Base-by-base conservation (phyloP, 2,888 invertebrate species). In the Andrena fulva region DNA sequence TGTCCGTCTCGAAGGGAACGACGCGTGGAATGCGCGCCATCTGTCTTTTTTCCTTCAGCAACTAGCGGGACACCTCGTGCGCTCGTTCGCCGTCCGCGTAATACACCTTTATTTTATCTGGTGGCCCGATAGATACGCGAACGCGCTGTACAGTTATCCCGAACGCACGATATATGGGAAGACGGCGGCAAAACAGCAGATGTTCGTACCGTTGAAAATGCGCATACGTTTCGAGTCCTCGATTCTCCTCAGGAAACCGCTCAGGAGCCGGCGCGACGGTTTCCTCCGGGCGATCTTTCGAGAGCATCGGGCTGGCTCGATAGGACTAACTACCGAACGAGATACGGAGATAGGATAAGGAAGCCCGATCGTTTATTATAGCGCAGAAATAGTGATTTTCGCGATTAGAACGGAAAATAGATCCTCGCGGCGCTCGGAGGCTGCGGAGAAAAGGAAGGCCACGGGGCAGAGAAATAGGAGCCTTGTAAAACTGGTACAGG, bases 191-290 rank as follows among this genome's bases (percentile, higher is more conserved):
- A 70, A 75, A 56, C 66, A 64, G 67, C 87, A 87, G 87, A 87
- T 87, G 87, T 81, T 81, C 80, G 66, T 85, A 85, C 64, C 87
- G 86, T 85, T 83, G 85, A 85, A 83, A 77, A 85, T 68, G 52
- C 69, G 73, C 60, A 54, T 62, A 16, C 59, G 52, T 66, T 70
- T 75, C 70, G 64, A 80, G 66, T 31, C 42, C 59, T 27, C 66
- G 80, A 68, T 81, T 69, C 59, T 48, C 24, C 54, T 27, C 12
- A 54, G 74, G 74, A 84, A 83, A 79, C 83, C 70, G 70, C 56
- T 63, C n/a, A n/a, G 54, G 42, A 66, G 20, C 10, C 68, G 56
- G 50, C 31, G 50, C 62, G 64, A 33, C 29, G 74, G 33, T 42
- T 69, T 67, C 69, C 77, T 50, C 48, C 12, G 16, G 54, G 72